Conservation (phyloP, 2,888 invertebrate species). For the Adelognathus sp. region DNA sequence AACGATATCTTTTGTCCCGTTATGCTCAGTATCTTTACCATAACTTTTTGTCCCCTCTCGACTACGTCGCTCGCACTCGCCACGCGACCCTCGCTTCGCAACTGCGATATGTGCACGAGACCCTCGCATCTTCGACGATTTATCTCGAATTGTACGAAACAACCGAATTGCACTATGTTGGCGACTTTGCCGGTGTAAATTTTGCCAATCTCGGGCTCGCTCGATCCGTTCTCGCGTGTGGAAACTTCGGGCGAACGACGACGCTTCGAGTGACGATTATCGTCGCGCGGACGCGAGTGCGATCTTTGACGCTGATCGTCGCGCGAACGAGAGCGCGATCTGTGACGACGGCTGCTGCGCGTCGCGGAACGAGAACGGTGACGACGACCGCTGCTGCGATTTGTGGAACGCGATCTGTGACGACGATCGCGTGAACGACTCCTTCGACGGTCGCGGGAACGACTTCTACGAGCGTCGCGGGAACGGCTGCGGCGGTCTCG, state of each 20-base stretch:
- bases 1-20: constrained; percentile 94
- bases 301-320: constrained; percentile 59
- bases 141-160: constrained; percentile 97
- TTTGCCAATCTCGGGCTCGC: constrained; percentile 91
- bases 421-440: too few relatives aligned
- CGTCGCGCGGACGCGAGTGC: constrained; percentile 66
- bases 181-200: constrained; percentile 97
- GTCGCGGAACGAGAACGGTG: constrained; percentile 50
- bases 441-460: constrained; percentile 65
- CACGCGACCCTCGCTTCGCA: constrained; percentile 95
- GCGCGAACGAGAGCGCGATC: constrained; percentile 67
- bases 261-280: constrained; percentile 72
- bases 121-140: constrained; percentile 96
- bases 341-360: constrained; percentile 60
- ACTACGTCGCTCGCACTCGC: constrained; percentile 97
- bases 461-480: constrained; percentile 54
- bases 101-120: constrained; percentile 97
- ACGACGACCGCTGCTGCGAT: constrained; percentile 58
- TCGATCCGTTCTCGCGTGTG: constrained; percentile 82
- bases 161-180: constrained; percentile 98
- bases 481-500: constrained; percentile 63
- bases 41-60: constrained; percentile 92
- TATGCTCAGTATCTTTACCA: constrained; percentile 93
- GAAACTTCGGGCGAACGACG: constrained; percentile 59
- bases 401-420: too few relatives aligned